Conservation (phyloP, 2,113 vertebrate genomes). For the Callospermophilus lateralis region DNA sequence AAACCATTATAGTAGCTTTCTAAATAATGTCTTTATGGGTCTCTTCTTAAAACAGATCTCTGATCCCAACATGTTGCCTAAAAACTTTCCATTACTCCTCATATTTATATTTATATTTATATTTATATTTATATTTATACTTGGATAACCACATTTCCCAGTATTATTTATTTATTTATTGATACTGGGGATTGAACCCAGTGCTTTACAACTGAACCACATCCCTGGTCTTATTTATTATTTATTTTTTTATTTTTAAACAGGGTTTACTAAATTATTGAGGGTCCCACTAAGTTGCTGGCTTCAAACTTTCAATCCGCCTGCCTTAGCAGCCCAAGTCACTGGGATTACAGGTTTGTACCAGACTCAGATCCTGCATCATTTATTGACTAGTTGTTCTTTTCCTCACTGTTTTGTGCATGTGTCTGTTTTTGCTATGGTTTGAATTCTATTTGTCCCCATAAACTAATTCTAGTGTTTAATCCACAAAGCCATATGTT, state of each 20-base stretch:
- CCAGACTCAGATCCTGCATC: neutral
- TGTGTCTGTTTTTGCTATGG: neutral
- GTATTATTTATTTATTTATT: too few relatives aligned
- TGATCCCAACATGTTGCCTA: neutral
- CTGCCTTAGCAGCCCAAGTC: too few relatives aligned
- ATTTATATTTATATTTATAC: neutral
- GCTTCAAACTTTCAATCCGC: too few relatives aligned
- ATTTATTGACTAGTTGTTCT: slow-evolving; percentile 15
- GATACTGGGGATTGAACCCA: too few relatives aligned
- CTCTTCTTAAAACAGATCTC: neutral
- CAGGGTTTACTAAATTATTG: too few relatives aligned
- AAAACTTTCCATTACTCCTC: neutral
- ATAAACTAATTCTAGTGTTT: neutral
- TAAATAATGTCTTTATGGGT: neutral
- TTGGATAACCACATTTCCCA: neutral
- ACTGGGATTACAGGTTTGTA: too few relatives aligned
- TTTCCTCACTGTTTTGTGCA: neutral
- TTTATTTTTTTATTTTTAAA: too few relatives aligned
- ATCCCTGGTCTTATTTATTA: too few relatives aligned
- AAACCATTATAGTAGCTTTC: neutral
- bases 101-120: neutral
- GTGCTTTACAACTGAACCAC: too few relatives aligned
- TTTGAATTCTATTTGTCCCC: neutral
- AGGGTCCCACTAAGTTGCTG: too few relatives aligned
- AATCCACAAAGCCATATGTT: neutral